phyloP scores from a whole-genome alignment of 2,888 invertebrate species.

The Cataglyphis rosenhaueri region DNA sequence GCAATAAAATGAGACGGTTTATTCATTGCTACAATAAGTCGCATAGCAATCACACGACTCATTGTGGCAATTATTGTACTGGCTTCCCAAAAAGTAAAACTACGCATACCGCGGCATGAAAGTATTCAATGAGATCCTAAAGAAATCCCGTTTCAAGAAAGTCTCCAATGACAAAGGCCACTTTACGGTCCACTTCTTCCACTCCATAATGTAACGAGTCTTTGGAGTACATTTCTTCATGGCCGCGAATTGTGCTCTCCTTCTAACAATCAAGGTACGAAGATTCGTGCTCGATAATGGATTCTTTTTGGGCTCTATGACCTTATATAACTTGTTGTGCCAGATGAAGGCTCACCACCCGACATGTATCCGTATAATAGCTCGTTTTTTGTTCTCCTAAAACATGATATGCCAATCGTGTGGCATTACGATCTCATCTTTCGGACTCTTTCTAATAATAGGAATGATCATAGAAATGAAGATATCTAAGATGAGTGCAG shows the following conservation, averaged over 20 bases:
- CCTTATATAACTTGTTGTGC: constrained; percentile 74
- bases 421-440: constrained; percentile 60
- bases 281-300: constrained; percentile 74
- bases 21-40: constrained; percentile 47
- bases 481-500: constrained; percentile 16
- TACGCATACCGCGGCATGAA: constrained; percentile 29
- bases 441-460: constrained; percentile 37
- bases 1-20: constrained; percentile 56
- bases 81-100: constrained; percentile 54
- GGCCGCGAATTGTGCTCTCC: constrained; percentile 61
- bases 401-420: constrained; percentile 60
- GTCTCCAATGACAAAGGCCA: constrained; percentile 76
- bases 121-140: constrained; percentile 59
- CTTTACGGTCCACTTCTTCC: constrained; percentile 70
- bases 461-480: constrained; percentile 31
- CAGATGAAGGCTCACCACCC: constrained; percentile 63
- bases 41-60: constrained; percentile 40
- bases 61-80: constrained; percentile 61
- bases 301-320: constrained; percentile 68
- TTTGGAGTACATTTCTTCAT: constrained; percentile 67
- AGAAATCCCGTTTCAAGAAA: constrained; percentile 71
- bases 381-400: constrained; percentile 60
- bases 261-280: constrained; percentile 71
- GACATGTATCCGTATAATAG: constrained; percentile 65
- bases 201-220: constrained; percentile 70